These are phyloP conservation scores for Smutsia gigantea DNA, from an alignment of 2,797 vertebrate species.

Conservation along the genomic window DNA sequence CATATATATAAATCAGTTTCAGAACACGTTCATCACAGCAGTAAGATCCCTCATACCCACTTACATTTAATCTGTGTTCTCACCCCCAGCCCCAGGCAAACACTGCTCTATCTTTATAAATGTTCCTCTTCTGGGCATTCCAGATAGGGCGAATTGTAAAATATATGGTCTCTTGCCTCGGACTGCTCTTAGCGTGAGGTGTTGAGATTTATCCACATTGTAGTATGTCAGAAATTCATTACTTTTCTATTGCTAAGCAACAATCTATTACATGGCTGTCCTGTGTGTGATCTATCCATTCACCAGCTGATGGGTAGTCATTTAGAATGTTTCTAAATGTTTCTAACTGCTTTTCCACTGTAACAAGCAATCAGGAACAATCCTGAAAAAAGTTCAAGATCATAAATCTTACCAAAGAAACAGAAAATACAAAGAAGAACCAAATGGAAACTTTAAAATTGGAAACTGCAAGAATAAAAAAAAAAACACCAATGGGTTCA, in stretches of 20 bases:
- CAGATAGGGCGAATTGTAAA: neutral
- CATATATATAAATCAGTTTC: neutral
- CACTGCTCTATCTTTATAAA: neutral
- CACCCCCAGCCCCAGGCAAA: neutral
- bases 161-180: neutral
- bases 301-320: neutral
- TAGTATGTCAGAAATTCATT: neutral
- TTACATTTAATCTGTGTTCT: neutral
- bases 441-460: neutral
- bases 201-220: neutral
- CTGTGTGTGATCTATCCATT: neutral
- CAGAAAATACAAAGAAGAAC: neutral
- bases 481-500: neutral
- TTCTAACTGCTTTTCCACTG: neutral
- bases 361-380: neutral
- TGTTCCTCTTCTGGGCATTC: neutral
- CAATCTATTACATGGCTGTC: neutral
- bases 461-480: neutral
- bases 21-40: neutral
- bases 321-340: neutral
- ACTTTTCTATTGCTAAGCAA: neutral
- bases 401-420: neutral
- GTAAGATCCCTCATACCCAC: neutral
- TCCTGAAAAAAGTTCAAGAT: neutral
- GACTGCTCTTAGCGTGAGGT: neutral